Evolutionary conservation across 2,888 invertebrate species (phyloP).

Genomic region (Aspidapion aeneum): DNA sequence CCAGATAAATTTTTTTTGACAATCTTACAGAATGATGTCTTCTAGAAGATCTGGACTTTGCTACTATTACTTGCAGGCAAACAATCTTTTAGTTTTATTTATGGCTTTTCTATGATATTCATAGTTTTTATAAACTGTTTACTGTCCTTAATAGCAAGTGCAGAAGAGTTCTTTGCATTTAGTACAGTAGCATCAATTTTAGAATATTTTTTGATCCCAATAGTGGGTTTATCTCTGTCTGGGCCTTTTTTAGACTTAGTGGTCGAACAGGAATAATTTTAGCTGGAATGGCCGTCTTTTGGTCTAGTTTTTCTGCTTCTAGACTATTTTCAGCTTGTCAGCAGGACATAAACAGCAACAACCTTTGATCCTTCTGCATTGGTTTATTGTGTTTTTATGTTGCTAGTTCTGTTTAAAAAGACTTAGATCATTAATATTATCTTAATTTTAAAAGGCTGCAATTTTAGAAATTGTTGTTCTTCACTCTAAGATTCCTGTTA

Average conservation of each 20-base stretch:
- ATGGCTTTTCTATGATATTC: slow-evolving; percentile 87
- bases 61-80: slow-evolving; percentile 69
- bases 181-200: slow-evolving; percentile 82
- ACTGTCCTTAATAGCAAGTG: slow-evolving; percentile 72
- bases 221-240: slow-evolving; percentile 80
- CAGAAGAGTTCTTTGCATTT: slow-evolving; percentile 67
- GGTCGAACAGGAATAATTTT: slow-evolving; percentile 64
- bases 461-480: too few species aligned
- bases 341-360: slow-evolving; percentile 84
- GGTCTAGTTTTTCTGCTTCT: slow-evolving; percentile 92
- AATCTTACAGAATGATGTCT: too few species aligned
- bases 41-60: too few species aligned
- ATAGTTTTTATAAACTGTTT: slow-evolving; percentile 87
- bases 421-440: too few species aligned
- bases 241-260: slow-evolving; percentile 77
- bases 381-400: slow-evolving; percentile 89
- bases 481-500: too few species aligned
- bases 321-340: slow-evolving; percentile 86
- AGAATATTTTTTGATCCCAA: slow-evolving; percentile 90
- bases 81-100: slow-evolving; percentile 90
- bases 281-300: slow-evolving; percentile 68
- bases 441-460: too few species aligned
- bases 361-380: slow-evolving; percentile 85
- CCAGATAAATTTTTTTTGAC: too few species aligned
- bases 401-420: slow-evolving; percentile 86